Conservation (phyloP, 2,113 vertebrate species). For the Osmerus mordax region DNA sequence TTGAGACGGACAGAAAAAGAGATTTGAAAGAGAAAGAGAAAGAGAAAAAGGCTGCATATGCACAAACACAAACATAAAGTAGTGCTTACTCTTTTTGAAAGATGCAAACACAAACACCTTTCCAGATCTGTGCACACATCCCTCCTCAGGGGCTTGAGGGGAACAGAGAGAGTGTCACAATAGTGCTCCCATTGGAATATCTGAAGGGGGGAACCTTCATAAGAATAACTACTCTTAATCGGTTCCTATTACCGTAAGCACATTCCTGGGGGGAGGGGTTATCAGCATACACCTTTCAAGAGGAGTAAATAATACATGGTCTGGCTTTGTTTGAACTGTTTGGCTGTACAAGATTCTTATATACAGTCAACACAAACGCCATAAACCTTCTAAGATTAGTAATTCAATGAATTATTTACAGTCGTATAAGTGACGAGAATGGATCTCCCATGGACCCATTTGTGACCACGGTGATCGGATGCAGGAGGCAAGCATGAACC, state of each 20-base stretch:
- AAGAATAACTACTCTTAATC: conserved; percentile 18
- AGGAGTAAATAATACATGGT: conserved; percentile 6
- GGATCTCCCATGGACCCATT: no score
- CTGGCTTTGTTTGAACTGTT: background rate
- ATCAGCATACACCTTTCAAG: conserved; percentile 16
- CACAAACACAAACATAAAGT: background rate
- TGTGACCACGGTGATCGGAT: no score
- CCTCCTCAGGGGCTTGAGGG: background rate
- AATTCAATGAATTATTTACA: no score
- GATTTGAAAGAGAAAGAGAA: no score
- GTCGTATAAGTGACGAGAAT: no score
- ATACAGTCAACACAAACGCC: no score
- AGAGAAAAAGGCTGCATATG: background rate
- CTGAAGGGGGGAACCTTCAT: background rate
- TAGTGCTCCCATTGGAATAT: conserved; percentile 19
- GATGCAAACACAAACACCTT: background rate
- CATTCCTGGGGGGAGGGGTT: conserved; percentile 23
- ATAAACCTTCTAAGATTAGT: no score
- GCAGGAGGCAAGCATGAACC: no score
- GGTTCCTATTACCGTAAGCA: conserved; percentile 24
- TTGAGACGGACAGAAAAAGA: conserved; percentile 22
- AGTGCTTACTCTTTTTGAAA: background rate
- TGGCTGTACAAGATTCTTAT: background rate
- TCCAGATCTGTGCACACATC: background rate
- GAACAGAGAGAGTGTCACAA: background rate